Evolutionary conservation across 2,888 invertebrate genomes (phyloP), one percentile per base, ranked within the genome.

Genomic region (Galerucella calmariensis): DNA sequence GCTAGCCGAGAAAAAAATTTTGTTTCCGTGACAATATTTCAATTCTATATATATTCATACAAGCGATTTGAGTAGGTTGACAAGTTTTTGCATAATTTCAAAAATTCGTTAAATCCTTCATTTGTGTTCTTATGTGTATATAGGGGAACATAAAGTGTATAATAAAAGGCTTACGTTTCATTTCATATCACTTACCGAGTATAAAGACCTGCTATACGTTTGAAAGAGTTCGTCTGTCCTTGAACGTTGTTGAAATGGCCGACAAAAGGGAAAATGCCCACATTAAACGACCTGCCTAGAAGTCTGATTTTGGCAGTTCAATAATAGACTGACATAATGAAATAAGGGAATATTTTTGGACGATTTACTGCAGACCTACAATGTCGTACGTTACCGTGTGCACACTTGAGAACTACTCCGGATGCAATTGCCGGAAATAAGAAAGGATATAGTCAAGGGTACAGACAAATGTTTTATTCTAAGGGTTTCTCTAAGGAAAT

Each of bases 311-410:
- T 74, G 74, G 65, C 74, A 74, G 69, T 51, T 66, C 59, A 41
- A 66, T 74, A 74, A 74, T 51, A 41, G 69, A 44, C 51, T 24
- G 51, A 61, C 69, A 69, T 74, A 58, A 56, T 65, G 35, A 27
- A 48, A 27, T 58, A 73, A 4, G 24, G 44, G 73, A 74, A 74
- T 74, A 74, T 74, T 74, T 69, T 74, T 73, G 73, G 73, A 44
- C 69, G 69, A 74, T 74, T 74, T 69, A 69, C 35, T 74, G 74
- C 74, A 74, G 69, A 69, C 69, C 53, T 66, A 67, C 69, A 53
- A 59, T 69, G 51, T 62, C n/a, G 69, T 69, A 59, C 14, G 44
- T 70, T 72, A 72, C 20, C 58, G 27, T 51, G 66, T 56, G 66
- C 46, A 35, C 67, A 69, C 69, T 69, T 66, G 61, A n/a, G 69